Evolutionary conservation across 2,113 vertebrate genomes (phyloP).

Genomic region (Platycercus adscitus): DNA sequence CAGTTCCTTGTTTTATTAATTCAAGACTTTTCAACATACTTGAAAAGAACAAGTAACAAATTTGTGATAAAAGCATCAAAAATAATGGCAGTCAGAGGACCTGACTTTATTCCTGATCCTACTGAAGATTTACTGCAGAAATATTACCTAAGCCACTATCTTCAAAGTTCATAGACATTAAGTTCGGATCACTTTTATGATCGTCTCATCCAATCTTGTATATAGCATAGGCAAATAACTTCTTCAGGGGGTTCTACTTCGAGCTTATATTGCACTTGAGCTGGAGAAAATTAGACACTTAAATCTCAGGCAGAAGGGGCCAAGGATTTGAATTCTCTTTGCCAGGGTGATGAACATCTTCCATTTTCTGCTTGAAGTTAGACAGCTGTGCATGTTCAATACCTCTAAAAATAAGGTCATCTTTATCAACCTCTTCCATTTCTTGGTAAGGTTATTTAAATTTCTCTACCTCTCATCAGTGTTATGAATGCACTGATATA

Average conservation of each 20-base stretch:
- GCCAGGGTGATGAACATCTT: constrained; percentile 24
- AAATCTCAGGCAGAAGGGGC: constrained; percentile 25
- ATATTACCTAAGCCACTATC: constrained; percentile 2
- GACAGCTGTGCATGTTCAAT: not conserved
- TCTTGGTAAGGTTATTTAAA: constrained; percentile 17
- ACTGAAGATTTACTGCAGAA: constrained; percentile 22
- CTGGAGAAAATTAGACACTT: constrained; percentile 47
- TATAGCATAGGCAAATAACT: constrained; percentile 29
- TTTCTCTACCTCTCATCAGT: not conserved
- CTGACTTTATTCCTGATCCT: not conserved
- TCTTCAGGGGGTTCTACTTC: constrained; percentile 14
- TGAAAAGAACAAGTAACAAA: not conserved
- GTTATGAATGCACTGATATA: constrained; percentile 34
- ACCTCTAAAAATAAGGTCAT: not conserved
- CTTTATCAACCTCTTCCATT: not conserved
- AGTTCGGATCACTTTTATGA: constrained; percentile 45
- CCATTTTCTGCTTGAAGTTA: constrained; percentile 20
- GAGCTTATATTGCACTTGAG: constrained; percentile 5
- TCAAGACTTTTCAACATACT: not conserved
- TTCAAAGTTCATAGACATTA: constrained; percentile 58
- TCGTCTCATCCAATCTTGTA: constrained; percentile 19
- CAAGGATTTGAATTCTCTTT: constrained; percentile 39
- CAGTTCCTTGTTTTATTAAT: not conserved
- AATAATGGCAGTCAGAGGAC: not conserved
- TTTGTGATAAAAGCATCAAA: not conserved